Evolutionary conservation across 2,888 invertebrate species (phyloP).

Genomic region (Epinotia brunnichana): DNA sequence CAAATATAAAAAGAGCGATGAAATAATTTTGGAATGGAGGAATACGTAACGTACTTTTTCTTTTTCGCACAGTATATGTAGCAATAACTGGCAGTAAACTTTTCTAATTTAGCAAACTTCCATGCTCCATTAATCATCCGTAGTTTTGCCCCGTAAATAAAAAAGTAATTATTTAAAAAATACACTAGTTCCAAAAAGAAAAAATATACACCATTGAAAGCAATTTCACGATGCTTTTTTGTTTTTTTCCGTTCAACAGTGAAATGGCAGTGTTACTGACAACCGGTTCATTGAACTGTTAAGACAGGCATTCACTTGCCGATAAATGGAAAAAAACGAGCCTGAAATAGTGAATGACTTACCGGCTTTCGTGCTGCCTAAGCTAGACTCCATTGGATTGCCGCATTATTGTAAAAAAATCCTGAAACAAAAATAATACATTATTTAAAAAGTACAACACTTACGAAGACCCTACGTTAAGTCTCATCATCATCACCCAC

Average conservation of each 20-base stretch:
- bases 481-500: too few relatives aligned
- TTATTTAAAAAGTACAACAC: neutral
- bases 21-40: too few relatives aligned
- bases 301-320: neutral
- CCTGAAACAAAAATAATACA: slow-evolving; percentile 68
- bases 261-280: slow-evolving; percentile 9
- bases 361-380: slow-evolving; percentile 75
- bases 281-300: neutral
- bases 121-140: slow-evolving; percentile 18
- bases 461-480: too few relatives aligned
- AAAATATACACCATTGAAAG: neutral
- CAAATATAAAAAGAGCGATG: neutral
- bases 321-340: neutral
- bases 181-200: neutral
- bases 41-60: too few relatives aligned
- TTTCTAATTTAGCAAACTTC: slow-evolving; percentile 29
- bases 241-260: neutral
- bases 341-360: slow-evolving; percentile 51
- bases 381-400: slow-evolving; percentile 76
- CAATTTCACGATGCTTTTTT: neutral
- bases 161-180: neutral
- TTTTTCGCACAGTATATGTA: neutral
- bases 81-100: slow-evolving; percentile 24
- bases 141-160: slow-evolving; percentile 1
- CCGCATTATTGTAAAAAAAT: slow-evolving; percentile 80